These are phyloP conservation scores for Drepana falcataria DNA, from an alignment of 2,888 invertebrate genomes.

Conservation along the genomic window DNA sequence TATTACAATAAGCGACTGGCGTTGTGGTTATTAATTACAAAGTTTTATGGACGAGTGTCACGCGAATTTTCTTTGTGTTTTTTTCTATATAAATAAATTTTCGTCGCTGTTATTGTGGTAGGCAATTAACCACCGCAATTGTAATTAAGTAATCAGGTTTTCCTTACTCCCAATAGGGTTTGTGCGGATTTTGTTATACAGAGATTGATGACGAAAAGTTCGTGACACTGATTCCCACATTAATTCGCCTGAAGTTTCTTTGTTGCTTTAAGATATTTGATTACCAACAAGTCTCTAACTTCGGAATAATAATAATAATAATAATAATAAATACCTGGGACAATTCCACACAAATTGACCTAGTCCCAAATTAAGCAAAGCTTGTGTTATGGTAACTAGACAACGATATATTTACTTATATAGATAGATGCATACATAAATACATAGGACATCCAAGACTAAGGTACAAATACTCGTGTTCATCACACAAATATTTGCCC, in stretches of 20 bases:
- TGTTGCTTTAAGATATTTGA: background rate
- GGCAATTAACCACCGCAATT: conserved; percentile 26
- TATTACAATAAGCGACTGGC: conserved; percentile 66
- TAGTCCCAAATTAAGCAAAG: too few species aligned
- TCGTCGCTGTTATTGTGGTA: conserved; percentile 28
- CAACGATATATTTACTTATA: too few species aligned
- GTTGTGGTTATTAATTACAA: conserved; percentile 69
- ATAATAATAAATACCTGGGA: too few species aligned
- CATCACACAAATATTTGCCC: too few species aligned
- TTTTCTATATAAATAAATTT: conserved; percentile 42
- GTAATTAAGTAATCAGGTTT: conserved; percentile 18
- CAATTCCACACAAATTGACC: too few species aligned
- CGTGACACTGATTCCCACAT: background rate
- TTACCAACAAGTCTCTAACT: too few species aligned
- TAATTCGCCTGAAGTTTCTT: background rate
- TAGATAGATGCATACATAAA: too few species aligned
- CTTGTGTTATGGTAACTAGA: too few species aligned
- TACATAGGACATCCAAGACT: too few species aligned
- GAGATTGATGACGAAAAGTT: conserved; percentile 5
- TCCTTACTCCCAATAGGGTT: conserved; percentile 6
- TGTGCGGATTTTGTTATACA: conserved; percentile 3
- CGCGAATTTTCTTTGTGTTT: conserved; percentile 51
- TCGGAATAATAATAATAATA: too few species aligned
- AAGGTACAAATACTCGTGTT: too few species aligned
- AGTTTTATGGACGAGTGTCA: conserved; percentile 58